These are phyloP conservation scores for Elgonia sp. DNA, from an alignment of 2,888 invertebrate genomes.

Conservation along the genomic window DNA sequence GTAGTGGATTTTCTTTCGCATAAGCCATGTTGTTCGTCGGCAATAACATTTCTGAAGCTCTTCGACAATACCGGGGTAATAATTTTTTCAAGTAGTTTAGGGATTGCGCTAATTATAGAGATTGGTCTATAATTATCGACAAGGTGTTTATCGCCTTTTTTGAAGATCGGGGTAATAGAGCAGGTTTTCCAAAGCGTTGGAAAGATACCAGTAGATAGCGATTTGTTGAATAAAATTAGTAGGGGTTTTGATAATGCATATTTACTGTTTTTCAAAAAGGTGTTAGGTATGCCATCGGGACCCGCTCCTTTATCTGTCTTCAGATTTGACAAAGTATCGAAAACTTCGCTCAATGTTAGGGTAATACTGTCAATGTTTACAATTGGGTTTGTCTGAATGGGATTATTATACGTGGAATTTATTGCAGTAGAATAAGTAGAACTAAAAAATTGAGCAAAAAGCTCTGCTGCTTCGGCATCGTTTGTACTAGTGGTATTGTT, in stretches of 20 bases:
- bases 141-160: conserved; percentile 5
- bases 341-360: neutral
- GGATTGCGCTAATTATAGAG: neutral
- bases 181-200: neutral
- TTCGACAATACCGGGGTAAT: neutral
- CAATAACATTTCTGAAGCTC: neutral
- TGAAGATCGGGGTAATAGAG: conserved; percentile 9
- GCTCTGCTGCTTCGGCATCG: neutral
- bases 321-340: neutral
- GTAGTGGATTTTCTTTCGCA: no score
- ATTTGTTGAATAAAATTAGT: conserved; percentile 3
- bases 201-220: conserved; percentile 7
- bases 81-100: conserved; percentile 11
- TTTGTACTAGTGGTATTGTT: neutral
- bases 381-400: no score
- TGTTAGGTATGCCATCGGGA: conserved; percentile 6
- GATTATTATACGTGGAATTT: no score
- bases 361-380: no score
- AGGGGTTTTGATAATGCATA: neutral
- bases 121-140: conserved; percentile 23
- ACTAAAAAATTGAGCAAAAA: conserved; percentile 1
- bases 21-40: neutral
- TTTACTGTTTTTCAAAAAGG: neutral
- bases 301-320: no score
- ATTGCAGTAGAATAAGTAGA: neutral